Percentiles rank a stretch among this genome's conserved stretches.
These are phyloP conservation scores for Stegophylla sp. DNA, from an alignment of 2,888 invertebrate genomes.

Conservation along the genomic window DNA sequence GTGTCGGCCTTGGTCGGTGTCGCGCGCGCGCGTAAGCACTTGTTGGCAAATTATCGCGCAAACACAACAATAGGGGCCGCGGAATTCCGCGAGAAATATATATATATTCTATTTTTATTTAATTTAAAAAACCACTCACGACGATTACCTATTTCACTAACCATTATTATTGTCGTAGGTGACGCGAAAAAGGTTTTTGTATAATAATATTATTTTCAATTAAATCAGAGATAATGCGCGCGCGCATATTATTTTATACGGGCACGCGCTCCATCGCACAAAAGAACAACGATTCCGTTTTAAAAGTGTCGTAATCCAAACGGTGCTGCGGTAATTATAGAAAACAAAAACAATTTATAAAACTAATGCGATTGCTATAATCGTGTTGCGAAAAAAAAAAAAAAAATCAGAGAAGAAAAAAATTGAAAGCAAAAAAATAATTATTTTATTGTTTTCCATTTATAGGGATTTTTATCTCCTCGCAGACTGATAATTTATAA, in stretches of 20 bases:
- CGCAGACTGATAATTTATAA: too few relatives aligned
- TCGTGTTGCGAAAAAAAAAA: too few relatives aligned
- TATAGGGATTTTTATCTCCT: too few relatives aligned
- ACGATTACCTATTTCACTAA: background rate
- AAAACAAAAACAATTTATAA: too few relatives aligned
- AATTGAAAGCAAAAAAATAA: too few relatives aligned
- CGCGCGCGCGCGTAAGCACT: constrained; percentile 10
- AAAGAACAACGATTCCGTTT: constrained; percentile 9
- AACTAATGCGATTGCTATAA: too few relatives aligned
- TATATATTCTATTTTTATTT: background rate
- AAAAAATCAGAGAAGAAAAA: too few relatives aligned
- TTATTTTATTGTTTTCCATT: too few relatives aligned
- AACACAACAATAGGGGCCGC: constrained; percentile 26
- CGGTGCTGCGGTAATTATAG: background rate
- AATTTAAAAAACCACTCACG: background rate
- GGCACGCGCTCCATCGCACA: background rate
- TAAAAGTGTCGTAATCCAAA: background rate
- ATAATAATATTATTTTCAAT: too few relatives aligned
- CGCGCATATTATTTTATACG: background rate
- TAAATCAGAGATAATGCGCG: background rate
- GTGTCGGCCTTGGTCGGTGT: constrained; percentile 10
- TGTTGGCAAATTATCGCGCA: constrained; percentile 29
- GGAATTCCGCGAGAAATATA: constrained; percentile 1
- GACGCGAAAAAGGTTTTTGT: background rate
- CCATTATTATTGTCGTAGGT: background rate